These are phyloP conservation scores for Danio jaintianensis DNA, from an alignment of 2,797 vertebrate genomes.

Conservation along the genomic window DNA sequence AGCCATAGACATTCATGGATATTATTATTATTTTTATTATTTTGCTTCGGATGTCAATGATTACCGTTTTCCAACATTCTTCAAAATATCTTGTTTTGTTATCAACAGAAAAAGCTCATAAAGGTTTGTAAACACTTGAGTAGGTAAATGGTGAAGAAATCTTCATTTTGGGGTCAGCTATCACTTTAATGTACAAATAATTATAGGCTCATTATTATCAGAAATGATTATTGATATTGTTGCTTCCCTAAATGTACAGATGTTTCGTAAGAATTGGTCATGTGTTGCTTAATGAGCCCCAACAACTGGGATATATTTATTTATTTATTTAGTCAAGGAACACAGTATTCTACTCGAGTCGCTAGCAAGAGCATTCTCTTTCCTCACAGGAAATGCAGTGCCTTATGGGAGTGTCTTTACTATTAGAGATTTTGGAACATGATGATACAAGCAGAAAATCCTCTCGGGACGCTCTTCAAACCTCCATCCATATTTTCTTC, in stretches of 20 bases:
- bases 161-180: too few relatives aligned
- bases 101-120: too few relatives aligned
- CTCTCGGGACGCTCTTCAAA: constrained; percentile 19
- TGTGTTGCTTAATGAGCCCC: background rate
- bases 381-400: background rate
- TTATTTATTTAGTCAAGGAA: constrained; percentile 2
- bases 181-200: too few relatives aligned
- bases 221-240: too few relatives aligned
- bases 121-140: too few relatives aligned
- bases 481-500: background rate
- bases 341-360: background rate
- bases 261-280: background rate
- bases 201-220: too few relatives aligned
- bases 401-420: constrained; percentile 1
- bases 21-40: too few relatives aligned
- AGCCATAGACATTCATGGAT: too few relatives aligned
- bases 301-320: background rate
- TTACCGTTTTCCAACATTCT: too few relatives aligned
- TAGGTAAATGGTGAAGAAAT: too few relatives aligned
- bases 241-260: background rate
- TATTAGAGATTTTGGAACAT: constrained; percentile 9
- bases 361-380: background rate
- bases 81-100: too few relatives aligned
- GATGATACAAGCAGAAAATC: constrained; percentile 34
- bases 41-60: too few relatives aligned